Evolutionary conservation across 2,113 vertebrate species (phyloP).

Genomic region (Gallinago undulata): DNA sequence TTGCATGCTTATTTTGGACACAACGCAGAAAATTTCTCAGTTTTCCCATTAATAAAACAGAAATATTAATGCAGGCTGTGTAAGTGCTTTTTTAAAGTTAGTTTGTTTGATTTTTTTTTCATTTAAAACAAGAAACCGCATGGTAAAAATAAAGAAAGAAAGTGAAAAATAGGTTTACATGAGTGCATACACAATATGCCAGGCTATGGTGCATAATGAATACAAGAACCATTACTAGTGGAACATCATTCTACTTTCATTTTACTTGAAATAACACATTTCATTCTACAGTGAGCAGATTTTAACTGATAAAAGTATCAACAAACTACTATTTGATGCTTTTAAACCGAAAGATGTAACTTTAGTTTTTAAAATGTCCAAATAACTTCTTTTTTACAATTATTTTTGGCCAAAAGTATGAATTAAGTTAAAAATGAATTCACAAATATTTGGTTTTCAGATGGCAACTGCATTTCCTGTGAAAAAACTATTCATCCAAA

Average conservation of each 20-base stretch:
- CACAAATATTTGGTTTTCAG: conserved; percentile 2
- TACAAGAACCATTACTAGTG: not conserved
- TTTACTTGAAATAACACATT: not conserved
- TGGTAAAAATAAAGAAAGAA: not conserved
- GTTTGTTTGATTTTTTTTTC: not conserved
- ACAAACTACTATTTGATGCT: not conserved
- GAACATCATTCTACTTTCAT: not conserved
- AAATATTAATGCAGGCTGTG: not conserved
- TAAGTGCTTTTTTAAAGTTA: not conserved
- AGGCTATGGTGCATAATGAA: not conserved
- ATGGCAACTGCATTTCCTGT: not conserved
- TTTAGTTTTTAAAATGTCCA: not conserved
- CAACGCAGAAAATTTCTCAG: not conserved
- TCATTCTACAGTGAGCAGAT: not conserved
- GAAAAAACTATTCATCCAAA: not conserved
- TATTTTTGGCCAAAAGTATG: not conserved
- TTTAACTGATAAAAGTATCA: not conserved
- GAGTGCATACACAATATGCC: not conserved
- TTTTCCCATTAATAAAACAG: not conserved
- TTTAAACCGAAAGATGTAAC: not conserved
- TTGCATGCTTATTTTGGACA: not conserved
- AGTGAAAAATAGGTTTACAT: not conserved
- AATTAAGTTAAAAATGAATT: not conserved
- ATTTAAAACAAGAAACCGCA: not conserved
- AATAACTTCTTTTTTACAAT: not conserved